Conservation (phyloP, 2,113 vertebrate species). For the Sapajus apella region DNA sequence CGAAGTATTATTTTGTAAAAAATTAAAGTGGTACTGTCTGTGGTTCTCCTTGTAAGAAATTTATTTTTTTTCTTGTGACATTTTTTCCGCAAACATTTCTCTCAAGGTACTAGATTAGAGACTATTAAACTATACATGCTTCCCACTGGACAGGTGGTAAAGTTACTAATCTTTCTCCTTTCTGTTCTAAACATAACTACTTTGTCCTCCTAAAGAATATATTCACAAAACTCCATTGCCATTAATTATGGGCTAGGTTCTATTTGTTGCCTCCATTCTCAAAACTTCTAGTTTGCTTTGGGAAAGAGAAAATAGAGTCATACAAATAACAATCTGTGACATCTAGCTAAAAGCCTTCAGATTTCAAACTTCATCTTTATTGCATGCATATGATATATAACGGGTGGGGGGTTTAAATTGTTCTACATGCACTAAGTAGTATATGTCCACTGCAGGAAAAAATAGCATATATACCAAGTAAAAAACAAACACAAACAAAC, state of each 20-base stretch:
- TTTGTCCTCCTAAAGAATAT: not conserved
- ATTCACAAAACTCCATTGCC: not conserved
- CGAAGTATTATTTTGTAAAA: constrained; percentile 16
- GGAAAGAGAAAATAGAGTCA: not conserved
- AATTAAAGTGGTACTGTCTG: not conserved
- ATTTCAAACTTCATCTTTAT: constrained; percentile 68
- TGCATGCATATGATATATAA: constrained; percentile 49
- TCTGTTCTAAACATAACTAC: not conserved
- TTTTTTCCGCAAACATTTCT: not conserved
- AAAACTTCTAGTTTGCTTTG: not conserved
- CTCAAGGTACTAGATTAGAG: not conserved
- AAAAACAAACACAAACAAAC: not conserved
- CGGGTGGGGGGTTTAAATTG: not conserved
- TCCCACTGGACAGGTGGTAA: not conserved
- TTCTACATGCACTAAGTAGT: not conserved
- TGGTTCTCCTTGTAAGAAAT: not conserved
- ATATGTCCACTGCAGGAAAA: not conserved
- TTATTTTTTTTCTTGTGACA: not conserved
- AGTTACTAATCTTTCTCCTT: not conserved
- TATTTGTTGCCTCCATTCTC: not conserved
- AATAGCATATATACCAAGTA: not conserved
- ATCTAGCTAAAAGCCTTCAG: constrained; percentile 45
- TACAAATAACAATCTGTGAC: not conserved
- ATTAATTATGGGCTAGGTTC: not conserved
- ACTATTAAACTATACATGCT: not conserved